Base-by-base conservation (phyloP, 1,140 invertebrate species). In the Drosophila miranda region DNA sequence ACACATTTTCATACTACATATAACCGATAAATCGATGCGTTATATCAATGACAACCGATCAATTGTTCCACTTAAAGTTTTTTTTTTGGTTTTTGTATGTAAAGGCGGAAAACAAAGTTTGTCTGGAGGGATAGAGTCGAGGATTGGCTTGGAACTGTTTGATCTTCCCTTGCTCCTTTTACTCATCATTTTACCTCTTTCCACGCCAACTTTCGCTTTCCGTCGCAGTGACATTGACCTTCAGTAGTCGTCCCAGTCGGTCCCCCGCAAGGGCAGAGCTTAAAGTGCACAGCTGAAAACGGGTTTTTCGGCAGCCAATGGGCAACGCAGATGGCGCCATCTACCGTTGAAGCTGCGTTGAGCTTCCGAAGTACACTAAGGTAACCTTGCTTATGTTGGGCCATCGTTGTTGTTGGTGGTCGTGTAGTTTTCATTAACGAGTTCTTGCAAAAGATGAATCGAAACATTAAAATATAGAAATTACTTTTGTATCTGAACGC, bases 201-300 rank as follows among this genome's bases (percentile, higher is more conserved):
- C 26, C 13, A 43, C 5, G 5, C 4, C 9, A 16, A 38, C 70
- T 74, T 64, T 74, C 69, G 42, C 42, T 64, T 57, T 72, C 43
- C n/a, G 50, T 28, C 26, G 54, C 30, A 53, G 13, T 55, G 59
- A 64, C 59, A 71, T 74, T 74, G 70, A 74, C 73, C 70, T 74
- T 74, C 70, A 62, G 4, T 13, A 38, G 49, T 34, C 26, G 23
- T 26, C 23, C 23, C 23, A 26, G 4, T 26, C 23, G 5, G 23
- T 26, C 46, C 42, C 26, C 23, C 0, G 23, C 69, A 73, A 73
- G 69, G 69, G 70, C 68, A 63, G 53, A 21, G 55, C 55, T 13
- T 69, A 52, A 59, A 51, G 26, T 44, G 48, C 46, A 46, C 23
- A 52, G 41, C 42, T 38, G 28, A 8, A 75, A 75, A 75, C 70